A percentile compares a stretch with the other conserved stretches of the same genome.
Conservation (phyloP, 1,140 invertebrate species). For the Vanessa atalanta region DNA sequence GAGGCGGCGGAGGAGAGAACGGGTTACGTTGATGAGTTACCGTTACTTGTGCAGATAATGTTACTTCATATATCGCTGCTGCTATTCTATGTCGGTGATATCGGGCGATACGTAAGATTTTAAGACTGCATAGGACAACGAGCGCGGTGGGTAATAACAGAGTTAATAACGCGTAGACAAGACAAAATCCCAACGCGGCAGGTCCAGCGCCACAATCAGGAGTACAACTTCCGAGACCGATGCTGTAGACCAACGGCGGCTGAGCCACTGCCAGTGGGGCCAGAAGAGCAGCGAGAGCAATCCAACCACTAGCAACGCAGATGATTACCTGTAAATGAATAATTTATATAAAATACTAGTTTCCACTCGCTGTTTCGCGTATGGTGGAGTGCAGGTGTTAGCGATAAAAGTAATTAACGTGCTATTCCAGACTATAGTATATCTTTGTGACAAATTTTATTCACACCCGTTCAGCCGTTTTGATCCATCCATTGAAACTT, state of each 20-base stretch:
- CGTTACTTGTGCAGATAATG: constrained; percentile 90
- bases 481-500: too few species aligned
- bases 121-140: constrained; percentile 87
- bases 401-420: too few species aligned
- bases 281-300: constrained; percentile 78
- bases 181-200: constrained; percentile 82
- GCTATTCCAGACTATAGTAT: too few species aligned
- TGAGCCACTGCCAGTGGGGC: constrained; percentile 80
- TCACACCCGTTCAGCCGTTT: too few species aligned
- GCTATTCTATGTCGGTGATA: constrained; percentile 92
- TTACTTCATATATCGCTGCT: constrained; percentile 91
- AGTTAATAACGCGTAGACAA: constrained; percentile 84
- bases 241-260: constrained; percentile 78
- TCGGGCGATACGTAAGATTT: constrained; percentile 88
- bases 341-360: too few species aligned
- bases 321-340: constrained; percentile 70
- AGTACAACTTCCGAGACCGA: constrained; percentile 83
- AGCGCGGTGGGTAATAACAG: constrained; percentile 85
- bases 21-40: constrained; percentile 91
- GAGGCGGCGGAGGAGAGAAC: constrained; percentile 83
- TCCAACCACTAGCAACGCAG: constrained; percentile 80
- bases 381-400: too few species aligned
- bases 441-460: too few species aligned
- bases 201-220: constrained; percentile 84
- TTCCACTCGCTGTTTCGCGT: too few species aligned